Evolutionary conservation across 92 coral and sea anemone species (phyloP).

Genomic region (Paragorgia papillata): DNA sequence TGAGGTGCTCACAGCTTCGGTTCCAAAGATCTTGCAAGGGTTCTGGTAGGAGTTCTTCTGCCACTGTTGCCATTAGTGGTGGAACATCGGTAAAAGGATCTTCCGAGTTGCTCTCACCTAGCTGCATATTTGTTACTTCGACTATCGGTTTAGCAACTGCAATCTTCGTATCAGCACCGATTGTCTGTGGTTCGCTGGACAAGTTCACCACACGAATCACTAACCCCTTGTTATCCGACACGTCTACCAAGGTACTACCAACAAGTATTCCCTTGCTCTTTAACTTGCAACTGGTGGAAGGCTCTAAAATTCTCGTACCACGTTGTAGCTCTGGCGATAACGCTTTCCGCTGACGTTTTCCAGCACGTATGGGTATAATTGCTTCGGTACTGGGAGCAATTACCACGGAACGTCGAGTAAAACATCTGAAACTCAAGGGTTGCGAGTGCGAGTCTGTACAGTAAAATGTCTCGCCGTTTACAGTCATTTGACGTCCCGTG

Average conservation of each 20-base stretch:
- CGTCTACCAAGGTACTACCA: slow-evolving; percentile 42
- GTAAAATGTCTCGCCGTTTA: slow-evolving; percentile 44
- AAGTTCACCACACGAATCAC: slow-evolving; percentile 47
- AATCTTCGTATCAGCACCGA: slow-evolving; percentile 47
- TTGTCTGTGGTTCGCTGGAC: slow-evolving; percentile 48
- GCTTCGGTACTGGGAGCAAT: slow-evolving; percentile 47
- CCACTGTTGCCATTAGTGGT: slow-evolving; percentile 6
- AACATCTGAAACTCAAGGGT: slow-evolving; percentile 48
- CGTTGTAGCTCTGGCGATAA: slow-evolving; percentile 1
- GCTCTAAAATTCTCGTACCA: slow-evolving; percentile 42
- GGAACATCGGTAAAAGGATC: neutral
- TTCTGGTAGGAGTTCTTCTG: slow-evolving; percentile 47
- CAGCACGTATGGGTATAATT: slow-evolving; percentile 31
- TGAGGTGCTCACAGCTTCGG: slow-evolving; percentile 46
- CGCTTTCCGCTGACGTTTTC: slow-evolving; percentile 38
- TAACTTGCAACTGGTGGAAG: slow-evolving; percentile 46
- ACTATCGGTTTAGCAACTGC: slow-evolving; percentile 58
- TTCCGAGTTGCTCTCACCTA: slow-evolving; percentile 23
- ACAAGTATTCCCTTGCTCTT: slow-evolving; percentile 37
- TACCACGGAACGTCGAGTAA: slow-evolving; percentile 45
- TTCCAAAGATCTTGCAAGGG: slow-evolving; percentile 46
- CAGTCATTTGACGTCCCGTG: slow-evolving; percentile 33
- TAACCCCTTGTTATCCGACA: slow-evolving; percentile 18
- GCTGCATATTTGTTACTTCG: slow-evolving; percentile 30
- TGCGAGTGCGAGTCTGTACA: slow-evolving; percentile 47